A percentile compares a stretch with the other conserved stretches of the same genome.
These are phyloP conservation scores for Equus przewalskii DNA, from an alignment of 2,113 vertebrate species.

Conservation along the genomic window DNA sequence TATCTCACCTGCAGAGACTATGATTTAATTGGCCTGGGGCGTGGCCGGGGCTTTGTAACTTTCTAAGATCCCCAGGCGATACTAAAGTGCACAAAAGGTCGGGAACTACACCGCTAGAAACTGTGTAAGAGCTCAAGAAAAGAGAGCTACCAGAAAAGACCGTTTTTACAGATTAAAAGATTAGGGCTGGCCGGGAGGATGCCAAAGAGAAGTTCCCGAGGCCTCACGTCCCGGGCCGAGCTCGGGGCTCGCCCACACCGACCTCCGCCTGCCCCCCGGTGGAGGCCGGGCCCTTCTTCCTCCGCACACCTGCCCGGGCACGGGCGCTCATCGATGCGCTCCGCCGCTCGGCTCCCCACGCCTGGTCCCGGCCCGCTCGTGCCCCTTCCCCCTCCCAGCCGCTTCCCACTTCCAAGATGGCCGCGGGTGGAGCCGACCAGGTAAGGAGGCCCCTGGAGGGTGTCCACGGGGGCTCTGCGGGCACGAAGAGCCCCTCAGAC, in stretches of 20 bases:
- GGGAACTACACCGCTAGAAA: neutral
- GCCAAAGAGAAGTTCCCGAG: neutral
- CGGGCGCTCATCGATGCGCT: constrained; percentile 73
- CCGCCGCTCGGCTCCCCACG: constrained; percentile 74
- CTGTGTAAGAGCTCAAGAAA: no score
- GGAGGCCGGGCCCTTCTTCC: no score
- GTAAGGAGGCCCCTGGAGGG: constrained; percentile 31
- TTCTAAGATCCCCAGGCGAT: neutral
- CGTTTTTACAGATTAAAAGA: neutral
- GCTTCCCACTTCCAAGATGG: constrained; percentile 86
- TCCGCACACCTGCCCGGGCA: neutral
- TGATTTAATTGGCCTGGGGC: neutral
- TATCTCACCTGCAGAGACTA: neutral
- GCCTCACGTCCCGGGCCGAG: rapidly evolving
- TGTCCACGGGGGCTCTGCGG: neutral
- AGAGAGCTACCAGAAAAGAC: neutral
- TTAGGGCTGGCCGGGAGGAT: neutral
- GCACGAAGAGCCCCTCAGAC: neutral
- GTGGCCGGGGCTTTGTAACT: neutral
- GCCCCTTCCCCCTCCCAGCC: constrained; percentile 57
- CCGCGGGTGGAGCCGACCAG: constrained; percentile 66
- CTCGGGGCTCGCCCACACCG: neutral
- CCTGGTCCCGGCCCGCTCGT: constrained; percentile 51
- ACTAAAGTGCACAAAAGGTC: neutral
- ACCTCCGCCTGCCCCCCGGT: rapidly evolving